Conservation (phyloP, 2,888 invertebrate species). For the Tromatobia lineatoria region DNA sequence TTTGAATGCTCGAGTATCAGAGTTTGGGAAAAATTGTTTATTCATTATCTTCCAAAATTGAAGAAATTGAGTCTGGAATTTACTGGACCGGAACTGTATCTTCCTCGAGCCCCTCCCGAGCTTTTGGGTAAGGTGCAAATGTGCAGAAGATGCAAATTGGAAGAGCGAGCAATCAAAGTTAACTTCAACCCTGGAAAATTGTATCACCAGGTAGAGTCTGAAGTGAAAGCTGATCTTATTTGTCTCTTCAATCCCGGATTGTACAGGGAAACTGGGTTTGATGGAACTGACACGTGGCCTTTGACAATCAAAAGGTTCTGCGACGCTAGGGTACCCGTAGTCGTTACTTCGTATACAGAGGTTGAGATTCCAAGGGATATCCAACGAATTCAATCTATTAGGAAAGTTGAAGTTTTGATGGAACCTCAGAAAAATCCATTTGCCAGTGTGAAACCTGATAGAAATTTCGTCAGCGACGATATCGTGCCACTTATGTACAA, state of each 20-base stretch:
- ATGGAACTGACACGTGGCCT: constrained; percentile 89
- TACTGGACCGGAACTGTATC: constrained; percentile 89
- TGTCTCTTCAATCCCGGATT: constrained; percentile 92
- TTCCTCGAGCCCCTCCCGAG: constrained; percentile 87
- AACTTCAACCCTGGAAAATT: constrained; percentile 78
- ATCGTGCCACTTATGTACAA: constrained; percentile 90
- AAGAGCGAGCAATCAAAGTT: constrained; percentile 74
- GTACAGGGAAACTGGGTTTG: constrained; percentile 89
- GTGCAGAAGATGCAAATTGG: constrained; percentile 75
- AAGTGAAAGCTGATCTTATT: constrained; percentile 84
- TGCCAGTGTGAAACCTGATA: constrained; percentile 90
- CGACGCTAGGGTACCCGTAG: constrained; percentile 87
- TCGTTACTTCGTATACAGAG: constrained; percentile 90
- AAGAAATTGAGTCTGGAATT: constrained; percentile 88
- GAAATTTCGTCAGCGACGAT: constrained; percentile 92
- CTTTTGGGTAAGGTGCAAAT: constrained; percentile 86
- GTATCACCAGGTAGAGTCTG: constrained; percentile 83
- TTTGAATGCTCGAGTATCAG: constrained; percentile 90
- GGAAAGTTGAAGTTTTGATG: constrained; percentile 86
- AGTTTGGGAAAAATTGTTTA: constrained; percentile 91
- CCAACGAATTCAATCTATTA: constrained; percentile 86
- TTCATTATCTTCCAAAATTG: constrained; percentile 88
- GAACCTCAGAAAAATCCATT: constrained; percentile 89
- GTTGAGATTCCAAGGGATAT: constrained; percentile 89
- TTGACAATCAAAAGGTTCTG: constrained; percentile 88